Base-by-base conservation (phyloP, 2,797 vertebrate species). In the Pangasius djambal region DNA sequence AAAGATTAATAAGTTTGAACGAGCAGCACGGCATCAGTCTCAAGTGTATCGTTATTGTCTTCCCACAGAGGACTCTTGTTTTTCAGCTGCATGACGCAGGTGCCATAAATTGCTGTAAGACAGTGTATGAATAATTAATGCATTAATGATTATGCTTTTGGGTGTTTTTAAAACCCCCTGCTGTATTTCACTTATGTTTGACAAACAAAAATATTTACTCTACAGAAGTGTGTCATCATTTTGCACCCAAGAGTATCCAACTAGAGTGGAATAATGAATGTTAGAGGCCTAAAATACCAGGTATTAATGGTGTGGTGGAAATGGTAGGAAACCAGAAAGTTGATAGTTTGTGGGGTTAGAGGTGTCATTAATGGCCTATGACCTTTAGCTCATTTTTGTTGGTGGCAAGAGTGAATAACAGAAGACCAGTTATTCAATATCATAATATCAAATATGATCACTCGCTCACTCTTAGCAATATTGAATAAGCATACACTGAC, bases 121-220 rank as follows among this genome's bases (percentile, higher is more conserved):
- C 25, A 40, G 12, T 37, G 25, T 70, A 83, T 91, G 2, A 91
- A 92, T 92, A 89, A 91, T 92, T 91, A 59, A 92, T 90, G 77
- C 4, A 9, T 52, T 85, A 78, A 86, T 81, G 18, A 34, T 48
- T 82, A 84, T 61, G 72, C 65, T 86, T 89, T 79, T 52, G 59
- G 34, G 8, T 79, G 25, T 65, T 50, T 87, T 79, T 81, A 50
- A 65, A 90, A 37, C 16, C 61, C 79, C 37, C 72, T 40, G 50
- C 44, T 86, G 83, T 72, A 28, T 77, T 84, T 75, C n/a, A 52
- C 22, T 25, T 67, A 75, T 52, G n/a, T 6, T 88, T 84, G 34
- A 86, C 34, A 85, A 83, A 86, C 65, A 65, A 86, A 82, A 63
- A 89, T 84, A 87, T 88, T 89, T 86, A 84, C 16, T 20, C 13